Percentiles rank a stretch among this genome's conserved stretches.
Evolutionary conservation across 2,797 vertebrate genomes (phyloP).

Genomic region (Microcaecilia unicolor): DNA sequence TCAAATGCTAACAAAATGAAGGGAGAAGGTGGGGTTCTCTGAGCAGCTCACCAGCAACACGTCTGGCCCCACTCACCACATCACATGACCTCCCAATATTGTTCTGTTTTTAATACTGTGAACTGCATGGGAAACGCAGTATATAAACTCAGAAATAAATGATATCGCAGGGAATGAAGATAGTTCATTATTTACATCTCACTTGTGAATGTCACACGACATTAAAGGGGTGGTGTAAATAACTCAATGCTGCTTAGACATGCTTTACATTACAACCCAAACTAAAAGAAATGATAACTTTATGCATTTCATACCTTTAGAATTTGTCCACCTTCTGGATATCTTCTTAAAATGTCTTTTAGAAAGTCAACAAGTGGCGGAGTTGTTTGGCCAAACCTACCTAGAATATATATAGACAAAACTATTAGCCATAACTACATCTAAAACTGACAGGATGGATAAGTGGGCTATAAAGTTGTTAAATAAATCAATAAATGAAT

Average conservation of each 20-base stretch:
- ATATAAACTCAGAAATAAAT: no score
- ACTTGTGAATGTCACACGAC: not conserved
- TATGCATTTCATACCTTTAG: constrained; percentile 71
- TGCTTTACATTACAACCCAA: not conserved
- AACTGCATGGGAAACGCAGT: no score
- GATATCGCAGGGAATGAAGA: no score
- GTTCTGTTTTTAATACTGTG: no score
- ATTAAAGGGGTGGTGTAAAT: not conserved
- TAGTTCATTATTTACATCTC: no score
- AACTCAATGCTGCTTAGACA: not conserved
- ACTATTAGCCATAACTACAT: not conserved
- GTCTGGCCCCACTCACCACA: no score
- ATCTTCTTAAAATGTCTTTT: constrained; percentile 93
- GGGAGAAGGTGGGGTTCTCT: no score
- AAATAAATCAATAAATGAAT: not conserved
- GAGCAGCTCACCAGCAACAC: no score
- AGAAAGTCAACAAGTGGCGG: constrained; percentile 95
- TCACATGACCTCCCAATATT: no score
- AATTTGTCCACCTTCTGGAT: constrained; percentile 96
- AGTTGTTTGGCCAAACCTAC: constrained; percentile 94
- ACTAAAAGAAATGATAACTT: not conserved
- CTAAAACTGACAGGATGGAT: not conserved
- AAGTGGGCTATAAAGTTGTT: not conserved
- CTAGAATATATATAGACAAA: constrained; percentile 43
- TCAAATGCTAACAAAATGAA: no score